Evolutionary conservation across 2,113 vertebrate genomes (phyloP).

Genomic region (Ptilonorhynchus violaceus): DNA sequence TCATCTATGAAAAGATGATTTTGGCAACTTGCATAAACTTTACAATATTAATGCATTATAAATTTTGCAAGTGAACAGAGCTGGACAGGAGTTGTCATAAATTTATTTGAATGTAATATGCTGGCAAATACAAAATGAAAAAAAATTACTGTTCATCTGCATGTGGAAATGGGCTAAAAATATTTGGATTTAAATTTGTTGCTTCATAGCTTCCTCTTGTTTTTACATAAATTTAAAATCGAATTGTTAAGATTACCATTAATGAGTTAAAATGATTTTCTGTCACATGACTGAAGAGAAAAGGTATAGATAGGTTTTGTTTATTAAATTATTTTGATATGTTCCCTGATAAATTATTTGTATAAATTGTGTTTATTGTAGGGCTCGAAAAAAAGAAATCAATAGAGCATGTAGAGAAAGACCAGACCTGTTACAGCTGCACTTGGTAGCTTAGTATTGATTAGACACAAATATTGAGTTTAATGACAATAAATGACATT

Average conservation of each 20-base stretch:
- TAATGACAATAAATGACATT: slow-evolving; percentile 61
- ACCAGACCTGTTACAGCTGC: slow-evolving; percentile 24
- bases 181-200: background rate
- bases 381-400: slow-evolving; percentile 22
- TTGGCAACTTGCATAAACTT: background rate
- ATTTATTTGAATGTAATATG: background rate
- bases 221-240: slow-evolving; percentile 19
- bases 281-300: slow-evolving; percentile 9
- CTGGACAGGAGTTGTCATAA: background rate
- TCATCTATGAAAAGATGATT: background rate
- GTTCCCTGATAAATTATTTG: slow-evolving; percentile 46
- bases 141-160: background rate
- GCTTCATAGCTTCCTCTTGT: background rate
- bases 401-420: background rate
- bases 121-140: background rate
- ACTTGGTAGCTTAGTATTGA: slow-evolving; percentile 43
- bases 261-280: slow-evolving; percentile 48
- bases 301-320: background rate
- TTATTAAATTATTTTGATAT: slow-evolving; percentile 58
- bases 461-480: slow-evolving; percentile 43
- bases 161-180: background rate
- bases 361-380: slow-evolving; percentile 34
- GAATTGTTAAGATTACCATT: slow-evolving; percentile 1
- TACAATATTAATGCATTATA: background rate
- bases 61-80: background rate